Evolutionary conservation across 2,888 invertebrate species (phyloP).

Genomic region (Lydus trimaculatus): DNA sequence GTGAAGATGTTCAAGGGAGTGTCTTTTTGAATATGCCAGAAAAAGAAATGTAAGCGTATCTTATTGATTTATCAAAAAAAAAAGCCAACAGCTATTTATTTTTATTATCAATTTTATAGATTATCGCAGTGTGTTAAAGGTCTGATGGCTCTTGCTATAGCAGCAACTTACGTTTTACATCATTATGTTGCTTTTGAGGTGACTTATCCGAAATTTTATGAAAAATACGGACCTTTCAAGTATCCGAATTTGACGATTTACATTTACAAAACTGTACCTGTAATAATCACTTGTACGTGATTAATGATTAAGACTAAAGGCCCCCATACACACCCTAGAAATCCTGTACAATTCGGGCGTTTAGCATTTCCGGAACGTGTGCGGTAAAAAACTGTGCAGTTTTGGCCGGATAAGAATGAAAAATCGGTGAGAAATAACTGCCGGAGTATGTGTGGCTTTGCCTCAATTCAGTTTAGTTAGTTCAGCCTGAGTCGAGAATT

Average conservation of each 20-base stretch:
- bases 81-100: background rate
- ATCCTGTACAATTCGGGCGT: too few relatives aligned
- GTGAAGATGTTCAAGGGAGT: conserved; percentile 77
- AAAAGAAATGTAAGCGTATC: conserved; percentile 59
- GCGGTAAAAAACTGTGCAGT: too few relatives aligned
- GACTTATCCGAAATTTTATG: conserved; percentile 74
- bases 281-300: too few relatives aligned
- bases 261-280: conserved; percentile 14
- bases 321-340: too few relatives aligned
- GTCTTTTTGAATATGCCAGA: conserved; percentile 83
- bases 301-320: too few relatives aligned
- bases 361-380: too few relatives aligned
- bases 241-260: conserved; percentile 51
- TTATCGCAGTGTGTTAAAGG: conserved; percentile 77
- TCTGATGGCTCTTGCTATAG: conserved; percentile 79
- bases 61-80: background rate
- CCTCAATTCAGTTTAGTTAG: too few relatives aligned
- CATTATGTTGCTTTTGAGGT: conserved; percentile 90
- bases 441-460: too few relatives aligned
- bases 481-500: too few relatives aligned
- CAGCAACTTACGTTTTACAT: conserved; percentile 88
- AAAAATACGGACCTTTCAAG: conserved; percentile 63
- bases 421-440: too few relatives aligned
- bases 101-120: conserved; percentile 60
- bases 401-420: too few relatives aligned